phyloP scores from a whole-genome alignment of 1,140 invertebrate species.

The Lethocerus indicus region DNA sequence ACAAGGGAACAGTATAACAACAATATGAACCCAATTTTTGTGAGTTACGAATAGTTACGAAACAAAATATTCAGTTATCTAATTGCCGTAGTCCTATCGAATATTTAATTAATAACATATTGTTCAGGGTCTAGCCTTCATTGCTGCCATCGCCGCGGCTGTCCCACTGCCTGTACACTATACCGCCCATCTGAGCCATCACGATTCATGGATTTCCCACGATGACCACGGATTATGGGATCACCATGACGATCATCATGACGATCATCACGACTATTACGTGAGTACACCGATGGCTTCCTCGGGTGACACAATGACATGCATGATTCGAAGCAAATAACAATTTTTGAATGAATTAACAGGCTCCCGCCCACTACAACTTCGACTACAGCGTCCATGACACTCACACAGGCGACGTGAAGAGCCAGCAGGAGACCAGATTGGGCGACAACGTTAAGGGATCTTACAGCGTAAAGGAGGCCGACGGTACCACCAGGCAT shows the following conservation, averaged over 20 bases:
- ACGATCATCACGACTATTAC: conserved; percentile 7
- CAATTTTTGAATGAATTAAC: neutral
- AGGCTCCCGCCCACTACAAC: conserved; percentile 25
- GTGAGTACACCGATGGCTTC: neutral
- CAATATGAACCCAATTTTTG: too few species aligned
- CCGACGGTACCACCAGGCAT: conserved; percentile 1
- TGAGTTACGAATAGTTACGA: too few species aligned
- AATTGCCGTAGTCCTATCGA: too few species aligned
- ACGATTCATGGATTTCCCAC: too few species aligned
- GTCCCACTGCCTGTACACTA: too few species aligned
- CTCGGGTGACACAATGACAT: neutral
- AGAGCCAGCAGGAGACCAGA: conserved; percentile 27
- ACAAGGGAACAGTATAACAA: too few species aligned
- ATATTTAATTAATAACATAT: too few species aligned
- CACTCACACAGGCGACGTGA: conserved; percentile 30
- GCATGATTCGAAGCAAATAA: neutral
- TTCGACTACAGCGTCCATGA: conserved; percentile 35
- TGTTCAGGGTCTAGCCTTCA: too few species aligned
- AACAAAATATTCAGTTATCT: too few species aligned
- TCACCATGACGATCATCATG: neutral
- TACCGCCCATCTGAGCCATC: too few species aligned
- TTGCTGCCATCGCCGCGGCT: too few species aligned
- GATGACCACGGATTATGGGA: too few species aligned
- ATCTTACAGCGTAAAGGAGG: neutral
- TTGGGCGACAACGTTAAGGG: conserved; percentile 2